phyloP scores from a whole-genome alignment of 64 coral and sea anemone genomes.

The Dendronephthya gigantea region DNA sequence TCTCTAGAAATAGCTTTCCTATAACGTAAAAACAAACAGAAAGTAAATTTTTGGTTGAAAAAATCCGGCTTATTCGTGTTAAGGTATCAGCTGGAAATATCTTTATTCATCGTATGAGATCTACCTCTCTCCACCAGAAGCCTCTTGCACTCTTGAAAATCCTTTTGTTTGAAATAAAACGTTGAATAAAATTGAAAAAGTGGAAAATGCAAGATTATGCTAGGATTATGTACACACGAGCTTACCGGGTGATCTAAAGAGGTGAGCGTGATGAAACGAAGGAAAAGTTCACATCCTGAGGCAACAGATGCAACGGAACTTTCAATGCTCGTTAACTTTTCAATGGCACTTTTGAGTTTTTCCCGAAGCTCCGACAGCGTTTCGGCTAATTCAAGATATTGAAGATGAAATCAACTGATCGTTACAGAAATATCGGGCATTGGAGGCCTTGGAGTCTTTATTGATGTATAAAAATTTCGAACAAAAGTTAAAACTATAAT shows the following conservation, averaged over 20 bases:
- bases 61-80: background rate
- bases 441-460: too few relatives aligned
- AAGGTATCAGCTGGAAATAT: too few relatives aligned
- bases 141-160: constrained; percentile 96
- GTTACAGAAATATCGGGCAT: too few relatives aligned
- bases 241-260: constrained; percentile 85
- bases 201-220: background rate
- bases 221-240: too few relatives aligned
- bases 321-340: constrained; percentile 50
- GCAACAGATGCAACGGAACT: constrained; percentile 70
- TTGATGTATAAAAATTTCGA: too few relatives aligned
- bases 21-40: background rate
- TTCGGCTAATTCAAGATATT: constrained; percentile 39
- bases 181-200: background rate
- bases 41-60: background rate
- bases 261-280: constrained; percentile 85
- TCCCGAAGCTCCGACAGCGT: constrained; percentile 82
- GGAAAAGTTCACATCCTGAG: constrained; percentile 89
- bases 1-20: constrained; percentile 85
- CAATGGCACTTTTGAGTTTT: constrained; percentile 65
- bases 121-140: constrained; percentile 89
- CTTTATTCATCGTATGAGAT: too few relatives aligned
- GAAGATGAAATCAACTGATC: background rate
- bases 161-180: constrained; percentile 12
- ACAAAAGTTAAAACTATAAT: too few relatives aligned